These are phyloP conservation scores for Zonitis immaculata DNA, from an alignment of 2,888 invertebrate species.

Conservation along the genomic window DNA sequence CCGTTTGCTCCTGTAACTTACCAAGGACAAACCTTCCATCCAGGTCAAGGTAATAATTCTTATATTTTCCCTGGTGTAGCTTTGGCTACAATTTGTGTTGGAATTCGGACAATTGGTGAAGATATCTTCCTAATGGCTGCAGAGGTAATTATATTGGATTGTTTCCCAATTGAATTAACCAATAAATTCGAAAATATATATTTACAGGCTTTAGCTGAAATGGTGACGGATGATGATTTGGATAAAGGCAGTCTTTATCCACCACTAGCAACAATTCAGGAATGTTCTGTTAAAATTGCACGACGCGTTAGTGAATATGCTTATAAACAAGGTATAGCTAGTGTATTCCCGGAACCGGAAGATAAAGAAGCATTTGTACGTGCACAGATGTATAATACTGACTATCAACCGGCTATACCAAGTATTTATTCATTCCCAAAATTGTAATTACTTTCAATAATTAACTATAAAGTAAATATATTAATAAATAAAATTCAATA, in stretches of 20 bases:
- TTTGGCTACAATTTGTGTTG: slow-evolving; percentile 83
- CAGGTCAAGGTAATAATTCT: slow-evolving; percentile 98
- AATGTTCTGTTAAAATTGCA: slow-evolving; percentile 86
- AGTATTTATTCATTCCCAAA: slow-evolving; percentile 58
- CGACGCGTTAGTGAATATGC: slow-evolving; percentile 75
- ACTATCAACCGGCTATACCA: slow-evolving; percentile 66
- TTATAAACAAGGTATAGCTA: slow-evolving; percentile 73
- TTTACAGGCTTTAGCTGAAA: slow-evolving; percentile 67
- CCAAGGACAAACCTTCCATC: slow-evolving; percentile 73
- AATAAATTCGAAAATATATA: slow-evolving; percentile 5
- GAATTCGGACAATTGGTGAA: slow-evolving; percentile 85
- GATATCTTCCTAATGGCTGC: slow-evolving; percentile 90
- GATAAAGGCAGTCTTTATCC: slow-evolving; percentile 87
- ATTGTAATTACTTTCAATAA: slow-evolving; percentile 18
- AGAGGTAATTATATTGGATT: slow-evolving; percentile 55
- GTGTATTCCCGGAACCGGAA: slow-evolving; percentile 71
- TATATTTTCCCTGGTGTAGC: slow-evolving; percentile 98
- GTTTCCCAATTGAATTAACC: slow-evolving; percentile 2
- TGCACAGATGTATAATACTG: slow-evolving; percentile 75
- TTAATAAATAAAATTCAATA: too few species aligned
- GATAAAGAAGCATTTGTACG: slow-evolving; percentile 70
- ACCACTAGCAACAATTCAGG: slow-evolving; percentile 74
- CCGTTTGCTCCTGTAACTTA: slow-evolving; percentile 85
- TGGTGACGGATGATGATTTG: slow-evolving; percentile 78
- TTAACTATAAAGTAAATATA: too few species aligned